phyloP scores from a whole-genome alignment of 1,140 invertebrate genomes.

The Macrostomum lignano region DNA sequence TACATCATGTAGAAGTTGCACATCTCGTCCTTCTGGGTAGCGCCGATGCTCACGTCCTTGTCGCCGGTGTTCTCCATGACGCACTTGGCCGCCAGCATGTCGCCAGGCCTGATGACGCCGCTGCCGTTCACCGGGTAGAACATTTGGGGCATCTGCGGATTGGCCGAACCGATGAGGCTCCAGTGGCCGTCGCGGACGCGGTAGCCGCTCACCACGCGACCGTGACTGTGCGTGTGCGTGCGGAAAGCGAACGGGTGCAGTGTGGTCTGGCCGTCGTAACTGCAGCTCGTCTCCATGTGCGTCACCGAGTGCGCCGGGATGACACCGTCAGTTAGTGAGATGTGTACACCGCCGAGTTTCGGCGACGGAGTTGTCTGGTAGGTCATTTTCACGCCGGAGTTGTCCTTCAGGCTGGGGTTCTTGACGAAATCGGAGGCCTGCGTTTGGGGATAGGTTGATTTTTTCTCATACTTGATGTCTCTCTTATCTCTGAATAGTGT shows the following conservation, averaged over 20 bases:
- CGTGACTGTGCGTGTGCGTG: conserved; percentile 63
- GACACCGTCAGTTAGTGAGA: conserved; percentile 48
- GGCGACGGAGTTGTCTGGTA: conserved; percentile 42
- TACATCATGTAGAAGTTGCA: conserved; percentile 99
- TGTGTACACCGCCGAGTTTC: conserved; percentile 54
- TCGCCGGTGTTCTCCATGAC: conserved; percentile 31
- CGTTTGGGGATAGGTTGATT: no score
- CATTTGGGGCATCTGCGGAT: conserved; percentile 68
- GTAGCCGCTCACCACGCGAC: conserved; percentile 60
- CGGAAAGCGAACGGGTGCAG: conserved; percentile 54
- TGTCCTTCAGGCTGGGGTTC: conserved; percentile 44
- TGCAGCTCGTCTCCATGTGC: conserved; percentile 20
- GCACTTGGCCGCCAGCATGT: conserved; percentile 43
- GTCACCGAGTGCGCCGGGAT: conserved; percentile 37
- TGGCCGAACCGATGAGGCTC: conserved; percentile 49
- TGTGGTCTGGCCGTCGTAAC: conserved; percentile 10
- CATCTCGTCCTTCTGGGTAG: conserved; percentile 81
- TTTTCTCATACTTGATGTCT: no score
- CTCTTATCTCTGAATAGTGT: no score
- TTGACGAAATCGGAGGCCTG: no score
- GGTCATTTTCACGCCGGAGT: conserved; percentile 47
- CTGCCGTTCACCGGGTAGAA: conserved; percentile 52
- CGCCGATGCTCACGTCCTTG: conserved; percentile 43
- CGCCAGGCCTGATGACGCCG: conserved; percentile 35
- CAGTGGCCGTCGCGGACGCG: conserved; percentile 14